These are phyloP conservation scores for Fratercula arctica DNA, from an alignment of 2,797 vertebrate species.

Conservation along the genomic window DNA sequence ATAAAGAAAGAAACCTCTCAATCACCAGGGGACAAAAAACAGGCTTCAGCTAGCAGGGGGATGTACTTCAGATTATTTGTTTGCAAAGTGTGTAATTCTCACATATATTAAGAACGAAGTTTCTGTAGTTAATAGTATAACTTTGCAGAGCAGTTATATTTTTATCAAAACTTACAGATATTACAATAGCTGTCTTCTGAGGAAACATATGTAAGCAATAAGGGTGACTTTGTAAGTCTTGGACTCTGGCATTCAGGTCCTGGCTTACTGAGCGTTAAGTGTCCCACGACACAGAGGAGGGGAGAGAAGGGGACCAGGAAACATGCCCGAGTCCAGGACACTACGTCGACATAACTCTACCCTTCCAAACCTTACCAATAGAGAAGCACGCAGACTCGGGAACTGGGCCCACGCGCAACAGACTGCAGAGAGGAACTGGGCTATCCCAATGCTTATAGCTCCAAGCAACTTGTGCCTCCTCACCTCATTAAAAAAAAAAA, in stretches of 20 bases:
- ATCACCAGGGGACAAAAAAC: background rate
- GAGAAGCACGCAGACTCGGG: background rate
- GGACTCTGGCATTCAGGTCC: background rate
- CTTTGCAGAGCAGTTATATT: background rate
- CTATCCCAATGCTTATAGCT: background rate
- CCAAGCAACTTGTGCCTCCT: background rate
- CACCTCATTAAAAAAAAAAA: background rate
- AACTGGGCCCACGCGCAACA: background rate
- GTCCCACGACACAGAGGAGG: accelerated
- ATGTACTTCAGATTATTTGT: background rate
- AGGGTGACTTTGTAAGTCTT: background rate
- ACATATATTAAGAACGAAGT: background rate
- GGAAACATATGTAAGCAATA: background rate
- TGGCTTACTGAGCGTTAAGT: background rate
- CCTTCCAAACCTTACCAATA: background rate
- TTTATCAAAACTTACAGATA: background rate
- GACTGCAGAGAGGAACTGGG: background rate
- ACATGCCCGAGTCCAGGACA: background rate
- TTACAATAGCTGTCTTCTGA: background rate
- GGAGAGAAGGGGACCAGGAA: background rate
- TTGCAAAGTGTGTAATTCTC: background rate
- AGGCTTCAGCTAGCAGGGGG: background rate
- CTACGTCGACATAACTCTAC: background rate
- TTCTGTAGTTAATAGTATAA: background rate
- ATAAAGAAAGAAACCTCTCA: background rate